Conservation (phyloP, 2,888 invertebrate genomes). For the Trichopria drosophilae region DNA sequence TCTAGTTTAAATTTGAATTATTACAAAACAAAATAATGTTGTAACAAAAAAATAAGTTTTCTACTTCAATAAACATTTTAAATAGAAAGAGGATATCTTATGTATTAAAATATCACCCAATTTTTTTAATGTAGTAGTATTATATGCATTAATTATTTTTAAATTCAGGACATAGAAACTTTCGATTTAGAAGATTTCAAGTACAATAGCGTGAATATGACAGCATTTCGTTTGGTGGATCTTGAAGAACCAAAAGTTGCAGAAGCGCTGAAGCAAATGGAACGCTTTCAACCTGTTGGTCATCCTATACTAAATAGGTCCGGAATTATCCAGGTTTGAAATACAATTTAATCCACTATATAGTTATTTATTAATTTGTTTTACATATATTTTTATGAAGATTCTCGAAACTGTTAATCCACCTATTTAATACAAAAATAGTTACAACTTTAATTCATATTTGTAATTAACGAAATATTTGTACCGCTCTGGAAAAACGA, state of each 20-base stretch:
- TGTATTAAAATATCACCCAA: slow-evolving; percentile 6
- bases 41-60: slow-evolving; percentile 3
- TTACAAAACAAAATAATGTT: background rate
- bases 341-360: too few species aligned
- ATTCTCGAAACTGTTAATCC: too few species aligned
- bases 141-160: slow-evolving; percentile 6
- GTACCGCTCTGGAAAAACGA: too few species aligned
- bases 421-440: too few species aligned
- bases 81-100: slow-evolving; percentile 12
- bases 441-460: too few species aligned
- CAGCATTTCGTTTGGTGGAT: slow-evolving; percentile 88
- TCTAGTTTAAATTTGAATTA: too few species aligned
- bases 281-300: slow-evolving; percentile 84
- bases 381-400: slow-evolving; percentile 1
- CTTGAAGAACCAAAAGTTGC: slow-evolving; percentile 74
- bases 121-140: slow-evolving; percentile 5
- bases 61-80: too few species aligned
- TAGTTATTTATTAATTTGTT: too few species aligned
- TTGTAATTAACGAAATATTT: too few species aligned
- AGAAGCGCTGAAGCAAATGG: slow-evolving; percentile 81
- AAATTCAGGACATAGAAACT: slow-evolving; percentile 77
- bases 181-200: slow-evolving; percentile 89
- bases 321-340: slow-evolving; percentile 69
- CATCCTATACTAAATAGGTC: slow-evolving; percentile 73
- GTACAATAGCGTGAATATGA: slow-evolving; percentile 92